Evolutionary conservation across 1,140 invertebrate genomes (phyloP).

Genomic region (Caerostris extrusa): DNA sequence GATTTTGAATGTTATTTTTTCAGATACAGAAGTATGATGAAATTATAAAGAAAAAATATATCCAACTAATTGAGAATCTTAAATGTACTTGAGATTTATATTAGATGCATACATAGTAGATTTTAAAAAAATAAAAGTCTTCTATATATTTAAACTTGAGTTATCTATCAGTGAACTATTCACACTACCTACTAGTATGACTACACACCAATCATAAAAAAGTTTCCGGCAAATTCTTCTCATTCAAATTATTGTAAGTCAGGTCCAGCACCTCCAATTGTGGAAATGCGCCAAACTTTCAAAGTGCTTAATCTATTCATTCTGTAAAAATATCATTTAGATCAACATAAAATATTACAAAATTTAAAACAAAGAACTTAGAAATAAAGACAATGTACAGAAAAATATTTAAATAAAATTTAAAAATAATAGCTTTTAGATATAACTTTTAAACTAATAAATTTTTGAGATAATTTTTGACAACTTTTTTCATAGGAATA

Average conservation of each 20-base stretch:
- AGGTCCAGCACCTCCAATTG: constrained; percentile 96
- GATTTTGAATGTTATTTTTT: too few relatives aligned
- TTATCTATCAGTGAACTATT: constrained; percentile 6
- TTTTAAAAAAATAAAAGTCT: too few relatives aligned
- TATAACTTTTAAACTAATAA: too few relatives aligned
- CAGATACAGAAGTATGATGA: too few relatives aligned
- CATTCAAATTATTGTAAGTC: constrained; percentile 99
- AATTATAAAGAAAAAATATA: too few relatives aligned
- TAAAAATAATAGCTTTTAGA: too few relatives aligned
- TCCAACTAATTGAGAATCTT: too few relatives aligned
- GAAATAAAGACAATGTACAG: too few relatives aligned
- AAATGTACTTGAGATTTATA: too few relatives aligned
- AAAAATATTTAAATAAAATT: too few relatives aligned
- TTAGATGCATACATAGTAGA: too few relatives aligned
- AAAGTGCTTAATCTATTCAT: constrained; percentile 92
- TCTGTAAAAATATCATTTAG: constrained; percentile 81
- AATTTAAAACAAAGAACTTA: too few relatives aligned
- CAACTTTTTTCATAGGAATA: neutral
- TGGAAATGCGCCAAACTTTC: constrained; percentile 98
- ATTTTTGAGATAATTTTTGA: neutral
- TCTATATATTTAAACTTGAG: neutral
- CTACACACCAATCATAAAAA: constrained; percentile 96
- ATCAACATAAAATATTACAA: neutral
- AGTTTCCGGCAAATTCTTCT: constrained; percentile 97
- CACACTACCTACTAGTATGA: constrained; percentile 25